Evolutionary conservation across 1,140 invertebrate species (phyloP), one percentile per base, ranked within the genome.

Genomic region (Bathynomus jamesi): DNA sequence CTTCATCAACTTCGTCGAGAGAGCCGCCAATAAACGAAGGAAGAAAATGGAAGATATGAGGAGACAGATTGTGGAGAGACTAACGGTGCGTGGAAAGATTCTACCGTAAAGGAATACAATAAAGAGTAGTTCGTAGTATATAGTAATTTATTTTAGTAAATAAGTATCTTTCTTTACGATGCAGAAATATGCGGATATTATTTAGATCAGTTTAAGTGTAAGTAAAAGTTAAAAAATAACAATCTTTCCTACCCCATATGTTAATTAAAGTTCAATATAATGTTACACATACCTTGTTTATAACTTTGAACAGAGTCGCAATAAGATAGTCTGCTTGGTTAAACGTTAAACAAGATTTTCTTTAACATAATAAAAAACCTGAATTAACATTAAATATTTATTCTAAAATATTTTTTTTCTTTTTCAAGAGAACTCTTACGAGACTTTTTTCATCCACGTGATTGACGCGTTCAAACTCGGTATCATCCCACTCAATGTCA

Each of bases 1-100:
- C 2, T 82, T 82, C 68, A 86, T 88, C 71, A 87, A 87, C 79
- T 87, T 86, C 79, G 83, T 86, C 69, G 87, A 86, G 32, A 86
- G 76, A 64, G 67, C 70, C 28, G 72, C 73, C 70, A 77, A 74
- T 69, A 74, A 74, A 66, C 67, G 76, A 60, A 66, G 76, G 31
- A 77, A 77, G 76, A 77, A 77, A 68, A 62, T 77, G 67, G 76
- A 77, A 61, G 72, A 77, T 60, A 67, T 77, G n/a, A 77, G 73
- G 63, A 69, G 71, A 40, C 70, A 77, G 61, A 77, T 77, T 61
- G 62, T 67, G 46, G 76, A 77, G 31, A 71, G 73, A 13, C 67
- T 77, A 53, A 77, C 70, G 76, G 73, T 74, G 72, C 71, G 73
- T 69, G 67, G 61, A n/a, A n/a, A 29, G 53, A 29, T 61, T 29